Evolutionary conservation across 2,888 invertebrate genomes (phyloP), one percentile per base, ranked within the genome.

Genomic region (Eugnorisma glareosa): DNA sequence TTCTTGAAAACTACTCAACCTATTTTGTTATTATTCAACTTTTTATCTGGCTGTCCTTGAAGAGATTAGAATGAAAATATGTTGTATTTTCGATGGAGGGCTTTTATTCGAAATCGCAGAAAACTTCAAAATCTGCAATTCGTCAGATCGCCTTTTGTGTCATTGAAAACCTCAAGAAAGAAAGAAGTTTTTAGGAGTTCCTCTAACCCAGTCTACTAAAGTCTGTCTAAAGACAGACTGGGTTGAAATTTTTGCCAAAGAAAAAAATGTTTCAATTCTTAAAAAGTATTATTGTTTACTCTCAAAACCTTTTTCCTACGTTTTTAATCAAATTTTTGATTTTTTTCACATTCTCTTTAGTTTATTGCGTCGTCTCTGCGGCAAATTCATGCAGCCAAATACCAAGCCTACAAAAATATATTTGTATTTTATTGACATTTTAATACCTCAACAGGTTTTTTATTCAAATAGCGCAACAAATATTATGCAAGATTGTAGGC

Each of bases 1-100:
- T 77, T 71, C 63, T 81, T 61, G 68, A 51, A 69, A 74, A 67
- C 59, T 57, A 67, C 57, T 75, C 35, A 72, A 74, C 66, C 61
- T 81, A 69, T 77, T 74, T 73, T 57, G 35, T 66, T 67, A 71
- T 35, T 61, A 72, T 43, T 59, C 18, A 48, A 51, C 24, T 57
- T 81, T 51, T 67, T 72, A 63, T 77, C 48, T 63, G n/a, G 5
- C 54, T 77, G 54, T 43, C 40, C 57, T 57, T 57, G 48, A 67
- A 5, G 18, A 51, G 43, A 70, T 67, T 48, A 59, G 0, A 59
- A 66, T 35, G 28, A 77, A 51, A 48, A 54, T n/a, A 37, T 24
- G 2, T 43, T 40, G 40, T 18, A 21, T 21, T 21, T 70, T 61
- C 2, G 2, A 31, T 24, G 4, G 6, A 21, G 13, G 43, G 18